A percentile compares a stretch with the other conserved stretches of the same genome.
phyloP scores from a whole-genome alignment of 1,140 invertebrate species.

The Cyphomyrmex costatus region DNA sequence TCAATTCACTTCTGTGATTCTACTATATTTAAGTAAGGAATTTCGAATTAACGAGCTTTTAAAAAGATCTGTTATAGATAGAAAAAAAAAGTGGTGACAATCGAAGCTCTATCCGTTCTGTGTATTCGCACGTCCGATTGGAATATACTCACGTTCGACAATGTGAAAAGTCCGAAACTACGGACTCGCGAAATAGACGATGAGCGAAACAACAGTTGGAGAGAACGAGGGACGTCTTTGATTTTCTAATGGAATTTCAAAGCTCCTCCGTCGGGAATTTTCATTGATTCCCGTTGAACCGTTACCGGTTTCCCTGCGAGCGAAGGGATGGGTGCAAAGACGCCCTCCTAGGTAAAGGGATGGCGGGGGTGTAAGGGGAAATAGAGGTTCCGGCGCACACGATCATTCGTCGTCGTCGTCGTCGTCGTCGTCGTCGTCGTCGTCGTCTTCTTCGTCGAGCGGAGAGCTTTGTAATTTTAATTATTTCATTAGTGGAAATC shows the following conservation, averaged over 20 bases:
- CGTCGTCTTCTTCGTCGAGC: constrained; percentile 42
- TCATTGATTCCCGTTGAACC: constrained; percentile 65
- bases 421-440: constrained; percentile 15
- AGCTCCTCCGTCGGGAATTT: constrained; percentile 47
- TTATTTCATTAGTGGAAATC: constrained; percentile 82
- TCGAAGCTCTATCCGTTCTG: too few species aligned
- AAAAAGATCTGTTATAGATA: neutral
- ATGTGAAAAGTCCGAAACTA: neutral
- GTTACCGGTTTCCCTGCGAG: constrained; percentile 17
- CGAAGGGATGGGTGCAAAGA: constrained; percentile 26
- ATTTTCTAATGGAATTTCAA: constrained; percentile 57
- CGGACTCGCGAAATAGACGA: constrained; percentile 35
- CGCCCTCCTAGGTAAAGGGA: constrained; percentile 8
- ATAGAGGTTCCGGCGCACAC: constrained; percentile 54
- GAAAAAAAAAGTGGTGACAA: neutral
- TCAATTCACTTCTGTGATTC: neutral
- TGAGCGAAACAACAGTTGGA: constrained; percentile 56
- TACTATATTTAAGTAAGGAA: neutral
- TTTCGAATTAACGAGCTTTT: constrained; percentile 21
- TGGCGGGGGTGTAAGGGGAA: constrained; percentile 5
- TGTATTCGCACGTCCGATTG: constrained; percentile 7
- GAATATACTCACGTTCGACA: constrained; percentile 30
- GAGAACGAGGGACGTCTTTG: constrained; percentile 54
- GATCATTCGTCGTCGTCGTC: constrained; percentile 46
- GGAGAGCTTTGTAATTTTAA: constrained; percentile 82